Percentiles rank a stretch among this genome's conserved stretches.
Evolutionary conservation across 2,113 vertebrate genomes (phyloP).

Genomic region (Cichladusa arquata): DNA sequence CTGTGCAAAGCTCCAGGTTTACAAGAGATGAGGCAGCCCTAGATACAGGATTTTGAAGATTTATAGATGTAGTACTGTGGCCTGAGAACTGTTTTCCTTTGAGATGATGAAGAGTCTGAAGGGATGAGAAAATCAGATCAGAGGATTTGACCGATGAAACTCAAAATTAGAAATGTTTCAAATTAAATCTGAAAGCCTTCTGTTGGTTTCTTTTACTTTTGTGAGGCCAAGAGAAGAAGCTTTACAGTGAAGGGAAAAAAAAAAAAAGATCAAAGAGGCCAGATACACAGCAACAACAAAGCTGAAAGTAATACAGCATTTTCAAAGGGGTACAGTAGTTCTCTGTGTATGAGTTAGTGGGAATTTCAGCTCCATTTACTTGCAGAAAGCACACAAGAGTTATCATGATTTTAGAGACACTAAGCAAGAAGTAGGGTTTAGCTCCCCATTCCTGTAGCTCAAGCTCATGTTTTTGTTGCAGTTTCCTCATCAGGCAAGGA

Average conservation of each 20-base stretch:
- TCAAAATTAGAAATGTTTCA: constrained; percentile 41
- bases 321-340: not conserved
- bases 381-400: not conserved
- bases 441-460: not conserved
- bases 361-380: not conserved
- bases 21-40: constrained; percentile 38
- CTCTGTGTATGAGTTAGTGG: not conserved
- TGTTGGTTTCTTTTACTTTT: constrained; percentile 22
- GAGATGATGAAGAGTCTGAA: constrained; percentile 45
- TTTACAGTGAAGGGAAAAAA: not conserved
- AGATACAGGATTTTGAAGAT: constrained; percentile 48
- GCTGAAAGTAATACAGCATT: not conserved
- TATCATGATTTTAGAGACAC: not conserved
- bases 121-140: constrained; percentile 56
- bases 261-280: not conserved
- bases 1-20: constrained; percentile 42
- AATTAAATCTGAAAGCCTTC: constrained; percentile 37
- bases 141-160: constrained; percentile 47
- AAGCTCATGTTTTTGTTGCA: not conserved
- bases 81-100: constrained; percentile 37
- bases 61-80: constrained; percentile 38
- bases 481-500: not conserved
- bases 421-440: not conserved
- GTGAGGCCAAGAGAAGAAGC: constrained; percentile 10
- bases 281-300: not conserved